Conservation (phyloP, 2,797 vertebrate species). For the Myoxocephalus aenaeus region DNA sequence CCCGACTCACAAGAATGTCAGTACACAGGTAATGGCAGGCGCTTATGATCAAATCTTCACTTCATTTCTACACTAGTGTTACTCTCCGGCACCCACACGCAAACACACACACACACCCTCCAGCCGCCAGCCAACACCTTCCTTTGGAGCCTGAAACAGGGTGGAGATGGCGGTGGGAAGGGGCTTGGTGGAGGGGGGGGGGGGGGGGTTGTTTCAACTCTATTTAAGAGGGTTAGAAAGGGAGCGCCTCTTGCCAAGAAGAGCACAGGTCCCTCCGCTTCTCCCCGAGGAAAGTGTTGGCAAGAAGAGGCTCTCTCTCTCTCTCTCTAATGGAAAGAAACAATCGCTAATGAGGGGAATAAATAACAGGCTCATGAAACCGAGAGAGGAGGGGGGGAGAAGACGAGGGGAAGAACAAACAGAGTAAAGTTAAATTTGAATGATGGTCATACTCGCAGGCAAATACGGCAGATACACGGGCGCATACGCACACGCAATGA, state of each 20-base stretch:
- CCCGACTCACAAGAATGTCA: slow-evolving; percentile 68
- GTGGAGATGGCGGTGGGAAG: slow-evolving; percentile 39
- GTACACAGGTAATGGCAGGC: slow-evolving; percentile 74
- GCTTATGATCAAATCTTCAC: slow-evolving; percentile 78
- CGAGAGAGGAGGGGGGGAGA: slow-evolving; percentile 12
- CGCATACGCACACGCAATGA: slow-evolving; percentile 38
- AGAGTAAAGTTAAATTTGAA: slow-evolving; percentile 68
- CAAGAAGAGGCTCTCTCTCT: slow-evolving; percentile 57
- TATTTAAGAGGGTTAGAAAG: slow-evolving; percentile 68
- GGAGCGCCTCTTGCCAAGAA: slow-evolving; percentile 61
- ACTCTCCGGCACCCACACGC: slow-evolving; percentile 39
- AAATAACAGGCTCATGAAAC: slow-evolving; percentile 68
- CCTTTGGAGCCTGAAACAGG: slow-evolving; percentile 53
- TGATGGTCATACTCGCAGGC: slow-evolving; percentile 55
- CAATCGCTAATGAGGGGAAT: slow-evolving; percentile 74
- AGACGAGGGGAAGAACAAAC: slow-evolving; percentile 58
- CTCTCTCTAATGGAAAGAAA: slow-evolving; percentile 76
- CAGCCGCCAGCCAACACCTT: slow-evolving; percentile 36
- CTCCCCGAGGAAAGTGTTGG: slow-evolving; percentile 72
- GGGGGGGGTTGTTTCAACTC: slow-evolving; percentile 63
- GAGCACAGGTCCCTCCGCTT: slow-evolving; percentile 56
- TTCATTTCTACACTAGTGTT: slow-evolving; percentile 70
- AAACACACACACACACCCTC: slow-evolving; percentile 1
- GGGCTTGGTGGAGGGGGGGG: slow-evolving; percentile 29
- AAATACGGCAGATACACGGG: slow-evolving; percentile 49